Evolutionary conservation across 1,140 invertebrate species (phyloP).

Genomic region (Neodiprion fabricii): DNA sequence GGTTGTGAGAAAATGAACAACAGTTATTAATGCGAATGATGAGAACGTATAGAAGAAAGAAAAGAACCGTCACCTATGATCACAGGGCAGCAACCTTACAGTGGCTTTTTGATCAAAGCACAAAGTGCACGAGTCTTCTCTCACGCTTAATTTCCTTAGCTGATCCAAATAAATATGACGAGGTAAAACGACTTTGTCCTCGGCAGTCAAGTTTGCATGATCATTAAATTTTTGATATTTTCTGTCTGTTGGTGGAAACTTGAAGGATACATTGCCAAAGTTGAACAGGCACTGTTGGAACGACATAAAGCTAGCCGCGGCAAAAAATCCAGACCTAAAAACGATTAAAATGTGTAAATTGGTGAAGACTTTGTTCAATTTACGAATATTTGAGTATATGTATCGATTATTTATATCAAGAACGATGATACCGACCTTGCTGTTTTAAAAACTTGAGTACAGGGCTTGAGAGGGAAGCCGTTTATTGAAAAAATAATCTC

Average conservation of each 20-base stretch:
- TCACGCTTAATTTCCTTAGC: constrained; percentile 75
- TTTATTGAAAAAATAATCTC: constrained; percentile 87
- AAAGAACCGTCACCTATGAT: constrained; percentile 69
- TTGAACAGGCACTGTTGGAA: constrained; percentile 95
- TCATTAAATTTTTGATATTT: constrained; percentile 81
- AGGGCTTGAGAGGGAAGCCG: constrained; percentile 73
- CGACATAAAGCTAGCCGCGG: constrained; percentile 94
- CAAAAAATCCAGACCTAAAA: constrained; percentile 85
- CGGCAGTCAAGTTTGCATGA: constrained; percentile 70
- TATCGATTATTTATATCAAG: background rate
- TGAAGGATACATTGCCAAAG: constrained; percentile 85
- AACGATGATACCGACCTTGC: constrained; percentile 68
- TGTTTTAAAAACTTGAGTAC: constrained; percentile 78
- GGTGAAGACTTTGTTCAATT: constrained; percentile 19
- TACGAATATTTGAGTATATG: constrained; percentile 11
- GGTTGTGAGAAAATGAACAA: constrained; percentile 19
- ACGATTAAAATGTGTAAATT: constrained; percentile 26
- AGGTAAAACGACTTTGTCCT: constrained; percentile 74
- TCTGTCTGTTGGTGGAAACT: constrained; percentile 75
- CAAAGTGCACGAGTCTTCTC: constrained; percentile 86
- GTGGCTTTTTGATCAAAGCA: constrained; percentile 84
- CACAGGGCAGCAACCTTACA: constrained; percentile 79
- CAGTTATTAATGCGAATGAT: background rate
- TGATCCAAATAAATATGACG: constrained; percentile 79
- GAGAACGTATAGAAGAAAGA: constrained; percentile 12